Evolutionary conservation across 2,888 invertebrate species (phyloP).

Genomic region (Pollenia griseotomentosa): DNA sequence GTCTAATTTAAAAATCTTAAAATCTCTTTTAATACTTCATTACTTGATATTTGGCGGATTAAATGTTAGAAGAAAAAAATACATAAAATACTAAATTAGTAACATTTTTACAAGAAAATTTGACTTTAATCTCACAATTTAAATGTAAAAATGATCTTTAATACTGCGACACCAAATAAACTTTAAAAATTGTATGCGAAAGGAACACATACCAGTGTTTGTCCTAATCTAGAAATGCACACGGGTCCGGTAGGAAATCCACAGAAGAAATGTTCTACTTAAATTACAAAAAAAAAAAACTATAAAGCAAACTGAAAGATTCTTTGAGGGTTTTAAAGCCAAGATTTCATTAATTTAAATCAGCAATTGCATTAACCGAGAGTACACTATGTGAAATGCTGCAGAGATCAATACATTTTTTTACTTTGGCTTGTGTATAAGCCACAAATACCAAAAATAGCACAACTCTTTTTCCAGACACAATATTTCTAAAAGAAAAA

Average conservation of each 20-base stretch:
- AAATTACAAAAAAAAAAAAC: too few relatives aligned
- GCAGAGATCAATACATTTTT: too few relatives aligned
- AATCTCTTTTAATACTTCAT: conserved; percentile 65
- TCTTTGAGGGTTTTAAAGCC: too few relatives aligned
- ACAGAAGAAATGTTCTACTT: too few relatives aligned
- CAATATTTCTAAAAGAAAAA: too few relatives aligned
- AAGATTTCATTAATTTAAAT: too few relatives aligned
- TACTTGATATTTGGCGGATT: conserved; percentile 53
- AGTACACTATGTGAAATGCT: too few relatives aligned
- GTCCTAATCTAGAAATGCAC: not conserved
- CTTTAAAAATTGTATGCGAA: conserved; percentile 15
- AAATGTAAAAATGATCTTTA: conserved; percentile 56
- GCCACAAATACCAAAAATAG: too few relatives aligned
- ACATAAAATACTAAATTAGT: conserved; percentile 11
- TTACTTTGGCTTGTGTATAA: too few relatives aligned
- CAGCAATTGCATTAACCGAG: too few relatives aligned
- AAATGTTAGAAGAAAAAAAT: not conserved
- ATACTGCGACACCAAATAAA: conserved; percentile 37
- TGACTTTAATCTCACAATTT: conserved; percentile 63
- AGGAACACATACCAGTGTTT: not conserved
- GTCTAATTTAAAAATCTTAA: conserved; percentile 34
- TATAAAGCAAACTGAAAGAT: too few relatives aligned
- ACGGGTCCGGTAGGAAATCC: not conserved
- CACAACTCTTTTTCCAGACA: too few relatives aligned
- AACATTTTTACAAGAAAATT: conserved; percentile 29